These are phyloP conservation scores for Forficula auricularia DNA, from an alignment of 1,140 invertebrate genomes.

Conservation along the genomic window DNA sequence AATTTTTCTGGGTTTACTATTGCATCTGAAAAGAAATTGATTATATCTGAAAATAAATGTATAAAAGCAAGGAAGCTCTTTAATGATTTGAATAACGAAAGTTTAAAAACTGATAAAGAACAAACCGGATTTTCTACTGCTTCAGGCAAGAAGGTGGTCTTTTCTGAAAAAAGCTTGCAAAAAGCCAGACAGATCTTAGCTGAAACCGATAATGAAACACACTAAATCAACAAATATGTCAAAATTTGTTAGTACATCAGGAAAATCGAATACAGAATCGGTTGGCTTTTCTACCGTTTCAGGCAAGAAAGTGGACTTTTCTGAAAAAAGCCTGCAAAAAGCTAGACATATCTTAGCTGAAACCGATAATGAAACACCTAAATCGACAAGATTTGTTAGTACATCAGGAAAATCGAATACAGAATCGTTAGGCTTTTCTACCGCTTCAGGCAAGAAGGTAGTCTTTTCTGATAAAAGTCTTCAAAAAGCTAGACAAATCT, in stretches of 20 bases:
- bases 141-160: constrained; percentile 22
- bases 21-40: constrained; percentile 20
- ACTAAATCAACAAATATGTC: too few species aligned
- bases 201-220: constrained; percentile 7
- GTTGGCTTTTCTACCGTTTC: constrained; percentile 17
- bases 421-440: constrained; percentile 9
- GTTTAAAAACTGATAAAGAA: background rate
- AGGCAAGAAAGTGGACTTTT: constrained; percentile 11
- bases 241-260: too few species aligned
- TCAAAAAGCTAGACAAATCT: constrained; percentile 12
- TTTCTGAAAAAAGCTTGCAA: constrained; percentile 22
- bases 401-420: too few species aligned
- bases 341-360: constrained; percentile 19
- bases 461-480: constrained; percentile 16
- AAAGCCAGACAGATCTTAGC: constrained; percentile 18
- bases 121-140: constrained; percentile 19
- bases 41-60: constrained; percentile 20
- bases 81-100: constrained; percentile 6
- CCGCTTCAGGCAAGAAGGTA: constrained; percentile 21
- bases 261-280: too few species aligned
- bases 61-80: constrained; percentile 17
- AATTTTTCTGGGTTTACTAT: constrained; percentile 13
- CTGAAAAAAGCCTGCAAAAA: constrained; percentile 19
- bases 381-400: background rate
- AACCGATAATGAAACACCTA: background rate